phyloP scores from a whole-genome alignment of 2,888 invertebrate species.

The Exephanes ischioxanthus region DNA sequence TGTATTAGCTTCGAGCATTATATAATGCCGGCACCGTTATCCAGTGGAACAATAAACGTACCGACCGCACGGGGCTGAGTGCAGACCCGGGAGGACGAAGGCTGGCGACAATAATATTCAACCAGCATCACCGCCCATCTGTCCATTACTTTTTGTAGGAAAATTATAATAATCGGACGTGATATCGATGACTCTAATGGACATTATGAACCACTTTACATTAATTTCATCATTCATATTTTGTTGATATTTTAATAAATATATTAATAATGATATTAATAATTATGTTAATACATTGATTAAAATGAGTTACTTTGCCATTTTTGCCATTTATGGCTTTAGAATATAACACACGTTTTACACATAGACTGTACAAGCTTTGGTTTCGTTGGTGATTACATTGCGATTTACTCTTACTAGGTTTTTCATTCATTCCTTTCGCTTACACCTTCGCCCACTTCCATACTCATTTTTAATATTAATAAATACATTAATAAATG shows the following conservation, averaged over 20 bases:
- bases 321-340: too few relatives aligned
- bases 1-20: constrained; percentile 22
- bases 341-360: too few relatives aligned
- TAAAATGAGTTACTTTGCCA: too few relatives aligned
- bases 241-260: background rate
- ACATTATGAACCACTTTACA: background rate
- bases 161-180: background rate
- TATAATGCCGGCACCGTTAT: constrained; percentile 30
- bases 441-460: too few relatives aligned
- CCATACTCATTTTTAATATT: too few relatives aligned
- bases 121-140: background rate
- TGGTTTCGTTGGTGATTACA: too few relatives aligned
- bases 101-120: background rate
- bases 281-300: too few relatives aligned
- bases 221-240: background rate
- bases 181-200: background rate
- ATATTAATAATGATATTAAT: too few relatives aligned
- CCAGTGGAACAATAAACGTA: background rate
- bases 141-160: background rate
- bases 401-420: too few relatives aligned
- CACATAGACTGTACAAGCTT: too few relatives aligned
- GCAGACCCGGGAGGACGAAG: background rate
- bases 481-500: too few relatives aligned
- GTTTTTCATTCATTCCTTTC: too few relatives aligned
- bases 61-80: background rate